Percentiles rank a stretch among this genome's conserved stretches.
These are phyloP conservation scores for Pogonocherus hispidulus DNA, from an alignment of 2,888 invertebrate species.

Conservation along the genomic window DNA sequence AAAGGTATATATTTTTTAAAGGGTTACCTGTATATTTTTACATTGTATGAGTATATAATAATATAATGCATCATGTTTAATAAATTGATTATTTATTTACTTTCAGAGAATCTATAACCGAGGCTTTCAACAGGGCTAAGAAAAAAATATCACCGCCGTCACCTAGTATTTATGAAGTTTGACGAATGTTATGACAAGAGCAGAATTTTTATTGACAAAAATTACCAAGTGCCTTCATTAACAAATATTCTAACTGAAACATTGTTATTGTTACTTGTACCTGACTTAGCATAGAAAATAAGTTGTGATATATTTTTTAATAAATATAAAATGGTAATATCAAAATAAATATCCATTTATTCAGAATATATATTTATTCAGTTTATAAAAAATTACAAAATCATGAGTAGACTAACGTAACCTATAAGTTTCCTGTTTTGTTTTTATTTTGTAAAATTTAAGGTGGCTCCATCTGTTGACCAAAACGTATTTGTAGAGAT, in stretches of 20 bases:
- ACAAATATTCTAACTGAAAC: constrained; percentile 2
- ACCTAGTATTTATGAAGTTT: constrained; percentile 48
- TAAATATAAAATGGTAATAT: too few relatives aligned
- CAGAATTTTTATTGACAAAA: constrained; percentile 26
- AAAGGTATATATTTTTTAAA: too few relatives aligned
- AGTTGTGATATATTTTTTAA: constrained; percentile 37
- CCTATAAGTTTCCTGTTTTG: too few relatives aligned
- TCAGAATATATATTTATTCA: too few relatives aligned
- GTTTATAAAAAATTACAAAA: too few relatives aligned
- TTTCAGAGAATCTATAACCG: constrained; percentile 81
- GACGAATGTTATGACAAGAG: constrained; percentile 11
- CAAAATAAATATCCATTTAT: too few relatives aligned
- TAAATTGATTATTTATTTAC: too few relatives aligned
- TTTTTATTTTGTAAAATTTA: too few relatives aligned
- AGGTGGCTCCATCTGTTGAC: too few relatives aligned
- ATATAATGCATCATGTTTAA: constrained; percentile 21
- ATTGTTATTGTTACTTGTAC: constrained; percentile 24
- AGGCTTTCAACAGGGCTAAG: constrained; percentile 82
- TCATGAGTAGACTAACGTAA: too few relatives aligned
- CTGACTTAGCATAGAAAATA: constrained; percentile 21
- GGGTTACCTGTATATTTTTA: not conserved
- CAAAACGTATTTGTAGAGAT: too few relatives aligned
- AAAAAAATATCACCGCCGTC: constrained; percentile 60
- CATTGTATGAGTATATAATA: not conserved
- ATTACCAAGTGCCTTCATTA: not conserved